Base-by-base conservation (phyloP, 2,797 vertebrate species). In the Squalus acanthias region DNA sequence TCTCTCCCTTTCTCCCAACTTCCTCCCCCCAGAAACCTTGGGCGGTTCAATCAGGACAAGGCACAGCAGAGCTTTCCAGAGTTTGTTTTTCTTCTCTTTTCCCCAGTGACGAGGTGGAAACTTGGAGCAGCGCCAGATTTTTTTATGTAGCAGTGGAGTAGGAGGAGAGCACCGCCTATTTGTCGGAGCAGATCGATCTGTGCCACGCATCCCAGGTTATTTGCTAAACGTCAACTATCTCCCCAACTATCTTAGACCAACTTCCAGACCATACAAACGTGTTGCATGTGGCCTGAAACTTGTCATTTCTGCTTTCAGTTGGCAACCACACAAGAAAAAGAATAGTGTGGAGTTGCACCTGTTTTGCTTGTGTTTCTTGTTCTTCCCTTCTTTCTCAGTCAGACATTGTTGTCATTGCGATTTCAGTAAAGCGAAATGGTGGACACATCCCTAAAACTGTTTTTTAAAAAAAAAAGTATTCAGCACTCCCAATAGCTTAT, bases 31-130 rank as follows among this genome's bases (percentile, higher is more conserved):
- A 87, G 20, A 53, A 20, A 74, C 26, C 46, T 74, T 22, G 94
- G 69, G 20, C 24, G 26, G 65, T 50, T 72, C 39, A 29, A 13
- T 72, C 46, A 70, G 69, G 26, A 33, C 93, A 72, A 50, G 69
- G 24, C 65, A 94, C 5, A 17, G 7, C 63, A 93, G 60, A 93
- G 65, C 65, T 94, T 69, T 94, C n/a, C 17, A 46, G 65, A 69
- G n/a, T 67, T 94, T 94, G 65, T 70, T 72, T 95, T 95, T 53
- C 33, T 93, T 93, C 63, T 67, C 91, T 74, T 63, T 91, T 63
- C 69, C 69, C 67, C 24, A 53, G 39, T 72, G 70, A 57, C 46
- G 10, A 95, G 46, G 50, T 95, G 70, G 70, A 57, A 95, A 95
- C 70, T 53, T 95, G 70, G 50, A 76, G 26, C 7, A 0, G 70